Conservation (phyloP, 2,888 invertebrate genomes). For the Andrena praecox region DNA sequence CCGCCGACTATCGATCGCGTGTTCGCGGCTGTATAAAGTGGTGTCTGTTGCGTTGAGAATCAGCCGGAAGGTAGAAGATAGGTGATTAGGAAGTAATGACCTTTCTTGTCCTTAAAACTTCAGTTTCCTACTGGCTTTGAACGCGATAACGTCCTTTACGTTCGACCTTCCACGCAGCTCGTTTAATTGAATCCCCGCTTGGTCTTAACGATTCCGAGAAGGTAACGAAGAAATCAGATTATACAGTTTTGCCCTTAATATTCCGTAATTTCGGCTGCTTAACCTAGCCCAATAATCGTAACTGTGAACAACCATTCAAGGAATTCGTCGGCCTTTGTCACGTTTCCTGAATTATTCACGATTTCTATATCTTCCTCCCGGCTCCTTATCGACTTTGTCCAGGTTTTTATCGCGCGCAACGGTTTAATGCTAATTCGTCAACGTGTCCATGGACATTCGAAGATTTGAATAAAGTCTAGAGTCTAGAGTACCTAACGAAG, state of each 20-base stretch:
- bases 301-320: not conserved
- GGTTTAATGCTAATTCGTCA: not conserved
- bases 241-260: not conserved
- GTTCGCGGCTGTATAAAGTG: not conserved
- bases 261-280: not conserved
- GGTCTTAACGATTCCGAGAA: conserved; percentile 20
- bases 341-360: not conserved
- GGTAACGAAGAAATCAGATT: conserved; percentile 34
- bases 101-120: conserved; percentile 77
- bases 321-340: not conserved
- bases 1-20: not conserved
- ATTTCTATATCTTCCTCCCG: not conserved
- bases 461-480: not conserved
- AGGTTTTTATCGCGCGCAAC: not conserved
- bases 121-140: conserved; percentile 69
- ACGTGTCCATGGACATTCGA: not conserved
- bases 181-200: conserved; percentile 24
- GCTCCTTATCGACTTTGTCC: not conserved
- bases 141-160: not conserved
- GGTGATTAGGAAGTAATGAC: conserved; percentile 65
- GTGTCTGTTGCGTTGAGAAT: conserved; percentile 17
- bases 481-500: not conserved
- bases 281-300: not conserved
- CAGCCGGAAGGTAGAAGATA: conserved; percentile 25
- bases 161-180: not conserved